Evolutionary conservation across 2,888 invertebrate genomes (phyloP), one percentile per base, ranked within the genome.

Genomic region (Erebia aethiops): DNA sequence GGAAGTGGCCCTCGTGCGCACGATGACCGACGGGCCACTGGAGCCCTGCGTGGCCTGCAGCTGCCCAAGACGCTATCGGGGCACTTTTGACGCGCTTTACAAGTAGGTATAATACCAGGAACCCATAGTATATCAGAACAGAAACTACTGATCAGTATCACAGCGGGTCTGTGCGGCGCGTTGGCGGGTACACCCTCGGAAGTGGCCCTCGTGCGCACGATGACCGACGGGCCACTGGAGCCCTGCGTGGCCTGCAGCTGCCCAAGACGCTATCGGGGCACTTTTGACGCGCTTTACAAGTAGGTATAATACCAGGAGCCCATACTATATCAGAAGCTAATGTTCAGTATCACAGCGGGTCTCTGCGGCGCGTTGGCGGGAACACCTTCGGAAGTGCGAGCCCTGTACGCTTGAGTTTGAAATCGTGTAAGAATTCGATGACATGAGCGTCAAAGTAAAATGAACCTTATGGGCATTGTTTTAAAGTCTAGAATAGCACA

Each of bases 131-230:
- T 77, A 95, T 0, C 94, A 26, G 21, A 1, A 21, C 21, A 94
- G 63, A 98, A 98, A 89, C 96, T 98, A 75, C 92, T 85, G 0
- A 94, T 98, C 74, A 99, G 98, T 57, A 95, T 97, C 92, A 88
- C 95, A 3, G 98, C 99, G 2, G 99, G 99, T 1, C 86, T 94
- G 14, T 91, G 95, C 52, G 98, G 98, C 9, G 97, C 99, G 7
- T 97, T 99, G 84, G 96, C 98, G 57, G 99, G 99, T 56, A 99
- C 98, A 18, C 99, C 99, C 0, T 97, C 99, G 0, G 99, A 99
- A 91, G 96, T 99, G 67, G 96, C 97, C 3, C 94, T 99, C 13
- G 97, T 99, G 69, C 94, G 99, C 76, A 98, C 99, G 98, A 98
- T 98, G 71, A 95, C 98, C 0, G 99, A 99, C 90, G 99, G 99